Evolutionary conservation across 2,113 vertebrate genomes (phyloP).

Genomic region (Connochaetes taurinus): DNA sequence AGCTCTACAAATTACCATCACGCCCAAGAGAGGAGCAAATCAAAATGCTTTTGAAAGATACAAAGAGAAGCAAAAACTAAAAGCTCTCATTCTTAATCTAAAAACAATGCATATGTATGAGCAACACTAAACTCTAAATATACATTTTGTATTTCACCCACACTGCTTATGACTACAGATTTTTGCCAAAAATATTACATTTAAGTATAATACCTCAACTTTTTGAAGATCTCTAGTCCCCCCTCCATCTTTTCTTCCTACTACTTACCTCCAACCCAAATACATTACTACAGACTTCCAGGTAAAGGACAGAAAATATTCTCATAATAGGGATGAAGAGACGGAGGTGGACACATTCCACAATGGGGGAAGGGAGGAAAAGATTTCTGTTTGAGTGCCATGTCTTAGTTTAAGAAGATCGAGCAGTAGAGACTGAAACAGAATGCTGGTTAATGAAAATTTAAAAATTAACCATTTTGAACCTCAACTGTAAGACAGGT

Average conservation of each 20-base stretch:
- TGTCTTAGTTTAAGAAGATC: not conserved
- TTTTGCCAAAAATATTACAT: conserved; percentile 76
- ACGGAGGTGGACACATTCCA: not conserved
- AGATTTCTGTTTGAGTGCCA: not conserved
- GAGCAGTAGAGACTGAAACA: not conserved
- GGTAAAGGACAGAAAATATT: conserved; percentile 33
- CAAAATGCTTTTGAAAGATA: conserved; percentile 69
- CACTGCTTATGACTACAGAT: conserved; percentile 74
- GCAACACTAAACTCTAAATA: conserved; percentile 72
- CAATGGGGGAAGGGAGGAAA: not conserved
- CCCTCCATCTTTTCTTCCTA: conserved; percentile 30
- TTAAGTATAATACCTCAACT: conserved; percentile 74
- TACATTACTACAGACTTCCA: conserved; percentile 52
- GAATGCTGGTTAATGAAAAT: not conserved
- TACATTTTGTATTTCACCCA: conserved; percentile 76
- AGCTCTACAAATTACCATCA: conserved; percentile 54
- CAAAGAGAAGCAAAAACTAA: conserved; percentile 70
- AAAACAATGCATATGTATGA: conserved; percentile 75
- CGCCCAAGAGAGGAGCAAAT: conserved; percentile 59
- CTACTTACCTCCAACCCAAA: conserved; percentile 53
- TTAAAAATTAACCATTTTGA: not conserved
- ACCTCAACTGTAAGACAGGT: not conserved
- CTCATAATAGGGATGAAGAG: conserved; percentile 9
- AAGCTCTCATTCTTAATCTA: conserved; percentile 75
- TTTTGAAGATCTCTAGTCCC: conserved; percentile 63